Percentiles rank a stretch among this genome's conserved stretches.
These are phyloP conservation scores for Parazoanthus swiftii DNA, from an alignment of 92 coral and sea anemone genomes.

Conservation along the genomic window DNA sequence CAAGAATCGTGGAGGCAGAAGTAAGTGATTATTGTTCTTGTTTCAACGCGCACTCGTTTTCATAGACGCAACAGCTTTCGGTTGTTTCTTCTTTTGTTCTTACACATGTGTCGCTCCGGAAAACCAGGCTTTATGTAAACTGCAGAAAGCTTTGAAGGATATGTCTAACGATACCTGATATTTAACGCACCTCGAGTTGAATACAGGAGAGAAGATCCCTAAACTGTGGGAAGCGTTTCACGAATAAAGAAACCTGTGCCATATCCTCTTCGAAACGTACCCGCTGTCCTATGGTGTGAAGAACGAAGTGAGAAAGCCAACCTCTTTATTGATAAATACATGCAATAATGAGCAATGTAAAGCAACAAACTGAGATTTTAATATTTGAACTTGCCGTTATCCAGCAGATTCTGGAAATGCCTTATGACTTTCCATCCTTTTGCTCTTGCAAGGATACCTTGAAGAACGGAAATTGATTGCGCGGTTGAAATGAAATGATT, in stretches of 20 bases:
- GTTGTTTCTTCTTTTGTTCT: too few relatives aligned
- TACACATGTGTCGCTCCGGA: too few relatives aligned
- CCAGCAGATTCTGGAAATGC: slow-evolving; percentile 35
- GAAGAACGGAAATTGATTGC: not conserved
- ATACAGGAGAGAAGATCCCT: not conserved
- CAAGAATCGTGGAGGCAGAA: too few relatives aligned
- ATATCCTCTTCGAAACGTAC: not conserved
- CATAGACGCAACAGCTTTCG: too few relatives aligned
- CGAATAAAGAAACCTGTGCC: not conserved
- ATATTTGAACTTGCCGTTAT: slow-evolving; percentile 13
- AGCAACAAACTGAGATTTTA: not conserved
- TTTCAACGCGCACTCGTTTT: too few relatives aligned
- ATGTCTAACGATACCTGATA: not conserved
- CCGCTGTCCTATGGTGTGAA: not conserved
- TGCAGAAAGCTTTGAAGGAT: too few relatives aligned
- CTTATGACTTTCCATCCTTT: slow-evolving; percentile 16
- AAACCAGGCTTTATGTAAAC: too few relatives aligned
- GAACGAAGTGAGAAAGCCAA: not conserved
- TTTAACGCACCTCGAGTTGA: slow-evolving; percentile 2
- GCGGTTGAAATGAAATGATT: too few relatives aligned
- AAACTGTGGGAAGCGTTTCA: not conserved
- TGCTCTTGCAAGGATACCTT: slow-evolving; percentile 13
- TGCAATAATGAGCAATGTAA: not conserved
- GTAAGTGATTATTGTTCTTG: too few relatives aligned
- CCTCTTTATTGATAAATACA: too few relatives aligned